Percentiles rank a stretch among this genome's conserved stretches.
Conservation (phyloP, 2,888 invertebrate species). For the Aplocera efformata region DNA sequence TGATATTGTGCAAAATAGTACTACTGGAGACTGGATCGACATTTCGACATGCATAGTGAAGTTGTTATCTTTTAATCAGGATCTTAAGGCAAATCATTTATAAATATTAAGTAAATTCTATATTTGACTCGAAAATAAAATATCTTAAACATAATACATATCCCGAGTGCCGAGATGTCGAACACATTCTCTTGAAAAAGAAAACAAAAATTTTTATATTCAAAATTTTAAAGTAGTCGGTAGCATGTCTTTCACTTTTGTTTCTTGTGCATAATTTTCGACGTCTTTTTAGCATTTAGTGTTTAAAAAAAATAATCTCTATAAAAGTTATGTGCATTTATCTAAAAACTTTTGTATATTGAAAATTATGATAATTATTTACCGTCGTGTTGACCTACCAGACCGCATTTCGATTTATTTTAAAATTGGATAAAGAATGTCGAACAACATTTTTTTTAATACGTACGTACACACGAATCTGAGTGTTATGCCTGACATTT, state of each 20-base stretch:
- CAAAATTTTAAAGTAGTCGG: constrained; percentile 76
- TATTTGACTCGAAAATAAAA: constrained; percentile 30
- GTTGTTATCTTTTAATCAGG: constrained; percentile 33
- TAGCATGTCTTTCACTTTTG: constrained; percentile 64
- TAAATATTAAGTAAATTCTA: constrained; percentile 21
- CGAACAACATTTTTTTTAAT: constrained; percentile 65
- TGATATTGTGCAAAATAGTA: constrained; percentile 61
- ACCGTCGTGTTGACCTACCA: constrained; percentile 65
- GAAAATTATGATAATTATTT: constrained; percentile 45
- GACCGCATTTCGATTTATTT: constrained; percentile 67
- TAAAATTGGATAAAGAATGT: constrained; percentile 28
- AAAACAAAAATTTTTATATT: constrained; percentile 73
- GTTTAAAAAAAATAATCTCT: constrained; percentile 49
- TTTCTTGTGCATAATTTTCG: constrained; percentile 69
- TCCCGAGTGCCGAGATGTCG: constrained; percentile 69
- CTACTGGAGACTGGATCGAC: constrained; percentile 55
- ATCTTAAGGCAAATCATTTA: constrained; percentile 20
- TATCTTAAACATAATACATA: constrained; percentile 66
- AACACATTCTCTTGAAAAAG: constrained; percentile 51
- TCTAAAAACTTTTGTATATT: constrained; percentile 53
- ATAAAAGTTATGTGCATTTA: constrained; percentile 73
- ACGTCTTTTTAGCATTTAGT: constrained; percentile 72
- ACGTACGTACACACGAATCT: constrained; percentile 67
- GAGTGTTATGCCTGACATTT: constrained; percentile 72
- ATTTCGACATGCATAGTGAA: constrained; percentile 55